Conservation (phyloP, 2,888 invertebrate species). For the Xylocampa areola region DNA sequence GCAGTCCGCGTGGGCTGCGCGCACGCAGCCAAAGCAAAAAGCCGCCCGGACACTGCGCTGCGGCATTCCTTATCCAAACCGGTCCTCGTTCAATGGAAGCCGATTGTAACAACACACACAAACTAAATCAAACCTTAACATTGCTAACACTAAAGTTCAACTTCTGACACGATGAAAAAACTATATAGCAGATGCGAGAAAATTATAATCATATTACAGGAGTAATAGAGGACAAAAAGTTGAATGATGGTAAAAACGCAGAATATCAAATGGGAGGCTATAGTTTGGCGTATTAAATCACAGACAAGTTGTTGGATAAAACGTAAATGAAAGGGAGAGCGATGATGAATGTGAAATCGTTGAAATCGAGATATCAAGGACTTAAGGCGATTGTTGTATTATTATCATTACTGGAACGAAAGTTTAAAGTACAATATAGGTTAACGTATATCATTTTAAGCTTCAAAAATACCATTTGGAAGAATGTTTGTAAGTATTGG, state of each 20-base stretch:
- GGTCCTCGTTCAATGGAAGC: slow-evolving; percentile 85
- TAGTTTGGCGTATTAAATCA: slow-evolving; percentile 70
- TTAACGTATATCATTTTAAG: no score
- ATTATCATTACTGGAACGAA: background rate
- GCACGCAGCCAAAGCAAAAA: slow-evolving; percentile 82
- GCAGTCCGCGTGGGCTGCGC: slow-evolving; percentile 79
- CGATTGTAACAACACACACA: slow-evolving; percentile 66
- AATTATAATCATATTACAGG: slow-evolving; percentile 84
- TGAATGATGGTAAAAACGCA: slow-evolving; percentile 75
- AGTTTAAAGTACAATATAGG: no score
- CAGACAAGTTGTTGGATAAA: slow-evolving; percentile 69
- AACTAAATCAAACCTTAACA: slow-evolving; percentile 68
- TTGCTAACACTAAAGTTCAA: slow-evolving; percentile 54
- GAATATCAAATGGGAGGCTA: slow-evolving; percentile 76
- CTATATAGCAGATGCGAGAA: slow-evolving; percentile 68
- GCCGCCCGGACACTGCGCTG: slow-evolving; percentile 75
- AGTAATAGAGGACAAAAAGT: slow-evolving; percentile 81
- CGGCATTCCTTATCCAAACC: slow-evolving; percentile 85
- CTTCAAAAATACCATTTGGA: background rate
- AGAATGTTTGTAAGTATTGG: background rate
- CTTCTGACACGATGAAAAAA: slow-evolving; percentile 45
- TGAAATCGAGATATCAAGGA: slow-evolving; percentile 19
- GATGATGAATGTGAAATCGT: slow-evolving; percentile 42
- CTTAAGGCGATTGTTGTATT: background rate
- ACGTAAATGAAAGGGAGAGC: slow-evolving; percentile 68